phyloP scores from a whole-genome alignment of 2,888 invertebrate genomes.

The Hipparchia semele region DNA sequence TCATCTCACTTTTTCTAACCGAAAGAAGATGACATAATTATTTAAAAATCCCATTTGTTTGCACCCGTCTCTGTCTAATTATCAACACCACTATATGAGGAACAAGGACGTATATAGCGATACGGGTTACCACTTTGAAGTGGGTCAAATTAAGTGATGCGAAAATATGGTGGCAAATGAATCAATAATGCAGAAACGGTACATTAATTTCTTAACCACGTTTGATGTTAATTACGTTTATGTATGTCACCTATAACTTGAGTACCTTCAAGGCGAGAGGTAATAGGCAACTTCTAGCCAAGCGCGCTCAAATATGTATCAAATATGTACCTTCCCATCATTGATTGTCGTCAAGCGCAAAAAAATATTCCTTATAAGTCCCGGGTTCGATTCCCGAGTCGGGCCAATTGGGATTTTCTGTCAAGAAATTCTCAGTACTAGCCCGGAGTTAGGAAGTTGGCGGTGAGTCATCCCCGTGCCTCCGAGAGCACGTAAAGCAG shows the following conservation, averaged over 20 bases:
- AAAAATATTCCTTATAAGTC: not conserved
- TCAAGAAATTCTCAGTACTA: too few species aligned
- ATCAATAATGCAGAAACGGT: conserved; percentile 61
- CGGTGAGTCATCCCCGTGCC: too few species aligned
- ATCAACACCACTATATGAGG: not conserved
- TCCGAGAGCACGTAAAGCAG: too few species aligned
- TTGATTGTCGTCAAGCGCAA: too few species aligned
- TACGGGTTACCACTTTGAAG: conserved; percentile 25
- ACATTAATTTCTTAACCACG: conserved; percentile 47
- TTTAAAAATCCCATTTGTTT: conserved; percentile 39
- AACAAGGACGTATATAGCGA: conserved; percentile 21
- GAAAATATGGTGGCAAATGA: conserved; percentile 47
- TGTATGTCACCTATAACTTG: too few species aligned
- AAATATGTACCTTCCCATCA: too few species aligned
- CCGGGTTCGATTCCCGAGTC: not conserved
- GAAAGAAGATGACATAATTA: conserved; percentile 61
- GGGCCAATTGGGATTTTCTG: not conserved
- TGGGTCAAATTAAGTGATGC: conserved; percentile 32
- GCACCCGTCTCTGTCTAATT: conserved; percentile 24
- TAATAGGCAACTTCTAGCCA: too few species aligned
- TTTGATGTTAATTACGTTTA: not conserved
- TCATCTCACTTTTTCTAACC: conserved; percentile 49
- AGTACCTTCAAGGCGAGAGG: too few species aligned
- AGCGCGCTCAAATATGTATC: too few species aligned
- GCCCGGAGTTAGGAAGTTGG: too few species aligned